Evolutionary conservation across 2,113 vertebrate species (phyloP).

Genomic region (Nothobranchius furzeri): DNA sequence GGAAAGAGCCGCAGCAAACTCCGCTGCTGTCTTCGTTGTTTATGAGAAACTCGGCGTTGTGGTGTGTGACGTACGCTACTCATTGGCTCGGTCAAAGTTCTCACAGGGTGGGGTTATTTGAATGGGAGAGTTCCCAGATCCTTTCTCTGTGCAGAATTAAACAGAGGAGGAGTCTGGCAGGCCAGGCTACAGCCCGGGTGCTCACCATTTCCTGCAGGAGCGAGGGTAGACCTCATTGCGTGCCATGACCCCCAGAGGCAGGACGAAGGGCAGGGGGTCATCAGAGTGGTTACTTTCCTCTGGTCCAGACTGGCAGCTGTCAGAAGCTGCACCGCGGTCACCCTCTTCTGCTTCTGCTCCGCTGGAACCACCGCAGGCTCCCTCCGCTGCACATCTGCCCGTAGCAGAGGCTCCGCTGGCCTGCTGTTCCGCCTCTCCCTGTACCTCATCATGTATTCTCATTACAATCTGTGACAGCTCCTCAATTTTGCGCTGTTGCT

Average conservation of each 20-base stretch:
- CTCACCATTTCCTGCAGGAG: conserved; percentile 91
- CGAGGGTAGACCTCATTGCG: conserved; percentile 95
- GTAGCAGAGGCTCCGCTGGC: conserved; percentile 11
- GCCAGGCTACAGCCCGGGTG: background rate
- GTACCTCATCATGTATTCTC: conserved; percentile 85
- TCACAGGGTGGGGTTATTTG: too few relatives aligned
- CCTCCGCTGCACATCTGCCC: conserved; percentile 12
- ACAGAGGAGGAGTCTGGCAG: too few relatives aligned
- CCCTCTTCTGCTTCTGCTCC: conserved; percentile 32
- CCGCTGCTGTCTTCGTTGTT: too few relatives aligned
- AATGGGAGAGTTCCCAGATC: too few relatives aligned
- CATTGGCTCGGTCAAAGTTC: too few relatives aligned
- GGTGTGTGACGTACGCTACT: too few relatives aligned
- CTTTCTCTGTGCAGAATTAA: too few relatives aligned
- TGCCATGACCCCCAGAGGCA: conserved; percentile 91
- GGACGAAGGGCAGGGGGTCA: conserved; percentile 83
- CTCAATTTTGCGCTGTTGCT: conserved; percentile 86
- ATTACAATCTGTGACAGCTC: conserved; percentile 89
- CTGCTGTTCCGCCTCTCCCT: conserved; percentile 67
- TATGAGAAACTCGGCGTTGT: too few relatives aligned
- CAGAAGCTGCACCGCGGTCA: conserved; percentile 35
- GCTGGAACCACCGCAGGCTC: conserved; percentile 31
- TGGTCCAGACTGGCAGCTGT: conserved; percentile 35
- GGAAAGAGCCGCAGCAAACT: too few relatives aligned
- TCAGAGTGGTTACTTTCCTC: conserved; percentile 35